A percentile compares a stretch with the other conserved stretches of the same genome.
These are phyloP conservation scores for Pteronotus mesoamericanus DNA, from an alignment of 2,797 vertebrate species.

Conservation along the genomic window DNA sequence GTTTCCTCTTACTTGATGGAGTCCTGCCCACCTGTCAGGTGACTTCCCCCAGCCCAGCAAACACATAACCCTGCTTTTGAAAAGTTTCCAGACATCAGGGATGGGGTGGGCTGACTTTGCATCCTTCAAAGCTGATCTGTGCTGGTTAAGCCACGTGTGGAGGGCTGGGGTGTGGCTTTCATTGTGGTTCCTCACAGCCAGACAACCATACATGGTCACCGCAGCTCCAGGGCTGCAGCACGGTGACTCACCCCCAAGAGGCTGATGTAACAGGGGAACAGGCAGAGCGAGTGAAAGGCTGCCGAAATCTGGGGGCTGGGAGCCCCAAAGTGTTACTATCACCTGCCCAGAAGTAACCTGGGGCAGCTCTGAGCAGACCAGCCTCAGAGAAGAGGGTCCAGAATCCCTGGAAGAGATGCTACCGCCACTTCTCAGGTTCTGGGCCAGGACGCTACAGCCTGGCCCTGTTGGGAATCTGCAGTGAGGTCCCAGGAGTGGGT, in stretches of 20 bases:
- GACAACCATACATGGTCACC: constrained; percentile 19
- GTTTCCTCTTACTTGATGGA: neutral
- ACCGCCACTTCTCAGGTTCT: neutral
- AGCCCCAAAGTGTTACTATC: rapidly evolving
- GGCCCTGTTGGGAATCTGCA: neutral
- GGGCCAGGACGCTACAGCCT: neutral
- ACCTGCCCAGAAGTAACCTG: rapidly evolving
- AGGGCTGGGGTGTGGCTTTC: neutral
- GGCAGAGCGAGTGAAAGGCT: neutral
- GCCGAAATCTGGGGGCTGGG: neutral
- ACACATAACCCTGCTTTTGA: neutral
- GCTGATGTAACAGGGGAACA: neutral
- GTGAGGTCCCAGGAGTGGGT: neutral
- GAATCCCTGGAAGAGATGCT: neutral
- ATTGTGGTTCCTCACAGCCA: neutral
- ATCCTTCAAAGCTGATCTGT: neutral
- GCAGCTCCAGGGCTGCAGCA: neutral
- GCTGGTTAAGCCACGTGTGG: neutral
- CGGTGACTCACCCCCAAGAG: constrained; percentile 15
- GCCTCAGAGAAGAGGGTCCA: neutral
- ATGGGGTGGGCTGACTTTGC: neutral
- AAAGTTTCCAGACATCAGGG: neutral
- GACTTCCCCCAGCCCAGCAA: neutral
- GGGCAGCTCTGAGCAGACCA: neutral
- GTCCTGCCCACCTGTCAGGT: neutral